Evolutionary conservation across 2,888 invertebrate genomes (phyloP).

Genomic region (Pseudanteris insignis): DNA sequence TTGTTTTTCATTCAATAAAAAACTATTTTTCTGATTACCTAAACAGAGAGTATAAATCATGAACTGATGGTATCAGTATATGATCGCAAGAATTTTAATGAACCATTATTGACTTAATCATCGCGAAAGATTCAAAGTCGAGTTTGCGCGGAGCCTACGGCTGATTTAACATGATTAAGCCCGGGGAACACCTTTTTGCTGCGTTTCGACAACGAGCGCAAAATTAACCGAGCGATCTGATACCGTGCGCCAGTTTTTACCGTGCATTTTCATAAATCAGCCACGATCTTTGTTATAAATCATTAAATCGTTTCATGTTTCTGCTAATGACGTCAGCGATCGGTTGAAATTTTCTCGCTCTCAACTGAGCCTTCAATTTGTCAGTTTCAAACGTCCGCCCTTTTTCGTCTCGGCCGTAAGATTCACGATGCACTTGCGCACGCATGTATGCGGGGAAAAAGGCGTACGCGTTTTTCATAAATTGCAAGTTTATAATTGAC

Average conservation of each 20-base stretch:
- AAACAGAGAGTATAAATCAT: slow-evolving; percentile 3
- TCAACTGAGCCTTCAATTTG: slow-evolving; percentile 12
- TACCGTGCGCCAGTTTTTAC: slow-evolving; percentile 23
- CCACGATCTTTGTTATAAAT: slow-evolving; percentile 19
- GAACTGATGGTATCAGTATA: background rate
- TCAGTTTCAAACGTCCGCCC: slow-evolving; percentile 6
- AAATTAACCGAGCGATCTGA: slow-evolving; percentile 31
- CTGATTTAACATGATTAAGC: slow-evolving; percentile 32
- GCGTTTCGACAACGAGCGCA: slow-evolving; percentile 19
- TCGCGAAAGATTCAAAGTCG: slow-evolving; percentile 9
- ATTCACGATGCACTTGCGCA: slow-evolving; percentile 2
- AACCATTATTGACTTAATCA: slow-evolving; percentile 1
- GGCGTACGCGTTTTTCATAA: slow-evolving; percentile 32
- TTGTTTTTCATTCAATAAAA: too few species aligned
- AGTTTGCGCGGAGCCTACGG: slow-evolving; percentile 21
- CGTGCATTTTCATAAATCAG: slow-evolving; percentile 15
- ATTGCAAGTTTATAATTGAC: slow-evolving; percentile 32
- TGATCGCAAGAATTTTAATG: slow-evolving; percentile 33
- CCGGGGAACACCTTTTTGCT: slow-evolving; percentile 31
- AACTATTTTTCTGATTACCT: too few species aligned
- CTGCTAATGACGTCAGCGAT: slow-evolving; percentile 24
- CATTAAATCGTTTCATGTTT: slow-evolving; percentile 21
- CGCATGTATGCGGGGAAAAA: slow-evolving; percentile 15
- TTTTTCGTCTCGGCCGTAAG: background rate
- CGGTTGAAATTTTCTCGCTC: background rate